Percentiles rank a stretch among this genome's conserved stretches.
Evolutionary conservation across 2,888 invertebrate genomes (phyloP).

Genomic region (Luperina nickerlii): DNA sequence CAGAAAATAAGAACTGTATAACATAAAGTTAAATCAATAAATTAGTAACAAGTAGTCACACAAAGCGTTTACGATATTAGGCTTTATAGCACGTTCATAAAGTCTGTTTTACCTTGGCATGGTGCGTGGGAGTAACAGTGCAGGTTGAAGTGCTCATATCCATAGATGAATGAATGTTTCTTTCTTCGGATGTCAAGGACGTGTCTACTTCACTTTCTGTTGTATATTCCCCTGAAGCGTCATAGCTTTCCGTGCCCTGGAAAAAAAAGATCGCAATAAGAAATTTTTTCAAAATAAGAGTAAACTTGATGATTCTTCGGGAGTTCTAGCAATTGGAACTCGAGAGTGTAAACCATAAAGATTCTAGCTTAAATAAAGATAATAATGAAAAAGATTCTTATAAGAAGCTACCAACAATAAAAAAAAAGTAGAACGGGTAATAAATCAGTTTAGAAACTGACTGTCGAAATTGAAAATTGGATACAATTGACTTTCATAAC

Average conservation of each 20-base stretch:
- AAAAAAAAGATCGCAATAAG: conserved; percentile 43
- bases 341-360: background rate
- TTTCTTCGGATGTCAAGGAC: conserved; percentile 94
- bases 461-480: conserved; percentile 13
- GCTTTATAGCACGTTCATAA: conserved; percentile 24
- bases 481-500: conserved; percentile 21
- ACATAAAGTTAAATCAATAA: conserved; percentile 22
- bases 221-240: conserved; percentile 97
- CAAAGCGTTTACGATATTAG: conserved; percentile 55
- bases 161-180: conserved; percentile 93
- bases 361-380: background rate
- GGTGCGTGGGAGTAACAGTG: conserved; percentile 91
- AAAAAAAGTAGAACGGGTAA: background rate
- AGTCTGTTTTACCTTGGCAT: conserved; percentile 84
- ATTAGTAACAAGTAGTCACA: conserved; percentile 37
- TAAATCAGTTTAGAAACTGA: conserved; percentile 16
- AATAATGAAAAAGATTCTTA: background rate
- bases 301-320: background rate
- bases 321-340: background rate
- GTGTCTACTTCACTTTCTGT: conserved; percentile 93
- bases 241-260: conserved; percentile 94
- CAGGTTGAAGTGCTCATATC: conserved; percentile 89
- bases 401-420: background rate
- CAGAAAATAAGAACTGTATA: conserved; percentile 7
- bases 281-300: background rate